phyloP scores from a whole-genome alignment of 1,140 invertebrate genomes.

The Cataglyphis hispanica region DNA sequence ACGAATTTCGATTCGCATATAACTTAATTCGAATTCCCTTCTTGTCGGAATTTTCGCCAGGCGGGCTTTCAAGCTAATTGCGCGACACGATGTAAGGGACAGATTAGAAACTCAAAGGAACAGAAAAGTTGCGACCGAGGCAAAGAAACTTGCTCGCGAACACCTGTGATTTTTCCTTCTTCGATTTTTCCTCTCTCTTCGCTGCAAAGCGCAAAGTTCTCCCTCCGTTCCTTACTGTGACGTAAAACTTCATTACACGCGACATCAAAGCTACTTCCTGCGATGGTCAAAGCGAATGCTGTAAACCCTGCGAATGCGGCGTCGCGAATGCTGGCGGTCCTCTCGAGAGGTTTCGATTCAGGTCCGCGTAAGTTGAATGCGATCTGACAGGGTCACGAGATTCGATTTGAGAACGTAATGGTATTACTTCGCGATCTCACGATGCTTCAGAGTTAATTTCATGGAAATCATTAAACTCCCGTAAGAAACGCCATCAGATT shows the following conservation, averaged over 20 bases:
- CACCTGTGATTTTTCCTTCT: slow-evolving; percentile 38
- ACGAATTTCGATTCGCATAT: slow-evolving; percentile 48
- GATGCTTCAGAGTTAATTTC: slow-evolving; percentile 34
- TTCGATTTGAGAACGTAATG: slow-evolving; percentile 33
- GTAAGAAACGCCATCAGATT: not conserved
- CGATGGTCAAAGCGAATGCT: slow-evolving; percentile 33
- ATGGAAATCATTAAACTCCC: slow-evolving; percentile 36
- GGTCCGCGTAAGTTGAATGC: slow-evolving; percentile 8
- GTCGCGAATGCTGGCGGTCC: not conserved
- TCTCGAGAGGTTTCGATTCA: slow-evolving; percentile 48
- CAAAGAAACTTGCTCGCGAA: slow-evolving; percentile 27
- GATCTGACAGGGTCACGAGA: not conserved
- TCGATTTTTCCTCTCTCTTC: not conserved
- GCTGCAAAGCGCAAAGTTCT: slow-evolving; percentile 32
- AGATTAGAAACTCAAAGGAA: slow-evolving; percentile 75
- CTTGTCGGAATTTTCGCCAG: slow-evolving; percentile 55
- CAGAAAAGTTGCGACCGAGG: slow-evolving; percentile 57
- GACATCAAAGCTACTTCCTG: slow-evolving; percentile 72
- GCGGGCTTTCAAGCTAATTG: slow-evolving; percentile 79
- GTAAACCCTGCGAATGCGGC: slow-evolving; percentile 20
- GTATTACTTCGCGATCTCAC: slow-evolving; percentile 40
- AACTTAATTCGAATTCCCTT: slow-evolving; percentile 61
- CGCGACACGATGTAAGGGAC: slow-evolving; percentile 64
- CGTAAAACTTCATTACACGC: slow-evolving; percentile 73
- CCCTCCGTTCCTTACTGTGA: slow-evolving; percentile 50